These are phyloP conservation scores for Dromococcyx pavoninus DNA, from an alignment of 2,797 vertebrate species.

Conservation along the genomic window DNA sequence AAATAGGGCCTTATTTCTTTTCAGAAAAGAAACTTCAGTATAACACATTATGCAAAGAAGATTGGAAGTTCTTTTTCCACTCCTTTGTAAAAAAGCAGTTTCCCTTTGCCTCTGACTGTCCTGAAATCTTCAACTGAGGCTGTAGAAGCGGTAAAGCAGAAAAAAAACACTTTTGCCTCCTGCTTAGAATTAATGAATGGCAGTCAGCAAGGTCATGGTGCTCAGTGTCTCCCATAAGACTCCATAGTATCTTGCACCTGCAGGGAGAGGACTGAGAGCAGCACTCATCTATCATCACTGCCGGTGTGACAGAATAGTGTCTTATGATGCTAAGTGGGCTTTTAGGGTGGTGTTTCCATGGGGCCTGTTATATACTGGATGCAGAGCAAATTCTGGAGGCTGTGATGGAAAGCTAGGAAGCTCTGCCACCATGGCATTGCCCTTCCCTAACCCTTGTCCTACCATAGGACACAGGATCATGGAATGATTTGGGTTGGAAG, in stretches of 20 bases:
- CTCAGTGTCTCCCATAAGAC: no score
- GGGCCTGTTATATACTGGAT: accelerated
- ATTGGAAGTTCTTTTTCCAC: not conserved
- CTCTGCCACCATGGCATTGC: accelerated
- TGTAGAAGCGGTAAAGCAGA: not conserved
- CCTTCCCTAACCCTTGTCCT: not conserved
- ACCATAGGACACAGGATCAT: not conserved
- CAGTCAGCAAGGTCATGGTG: no score
- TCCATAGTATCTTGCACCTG: accelerated
- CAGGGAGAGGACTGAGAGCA: not conserved
- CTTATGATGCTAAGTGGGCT: accelerated
- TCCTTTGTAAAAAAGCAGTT: not conserved
- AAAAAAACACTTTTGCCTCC: no score
- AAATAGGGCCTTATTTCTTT: not conserved
- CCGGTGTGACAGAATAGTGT: accelerated
- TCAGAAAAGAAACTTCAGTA: not conserved
- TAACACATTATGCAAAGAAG: no score
- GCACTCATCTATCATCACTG: no score
- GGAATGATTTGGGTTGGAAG: no score
- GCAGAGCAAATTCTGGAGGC: no score
- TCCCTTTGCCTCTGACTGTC: not conserved
- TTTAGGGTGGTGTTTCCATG: accelerated
- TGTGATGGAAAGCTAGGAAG: accelerated
- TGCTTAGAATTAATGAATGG: not conserved
- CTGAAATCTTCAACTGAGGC: not conserved